Percentiles rank a stretch among this genome's conserved stretches.
phyloP scores from a whole-genome alignment of 2,888 invertebrate species.

The Bellardia bayeri region DNA sequence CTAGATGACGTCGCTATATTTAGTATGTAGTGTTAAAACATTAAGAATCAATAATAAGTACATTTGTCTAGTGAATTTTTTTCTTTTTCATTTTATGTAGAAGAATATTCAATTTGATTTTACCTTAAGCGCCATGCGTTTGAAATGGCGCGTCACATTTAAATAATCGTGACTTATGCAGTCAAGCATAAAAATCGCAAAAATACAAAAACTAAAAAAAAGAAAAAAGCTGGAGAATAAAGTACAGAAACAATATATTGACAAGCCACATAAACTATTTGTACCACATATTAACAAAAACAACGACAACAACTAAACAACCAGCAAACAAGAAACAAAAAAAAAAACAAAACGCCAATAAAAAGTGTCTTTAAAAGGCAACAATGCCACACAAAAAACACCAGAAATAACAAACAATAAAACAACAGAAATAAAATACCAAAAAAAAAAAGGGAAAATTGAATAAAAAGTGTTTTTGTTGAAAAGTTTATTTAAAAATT shows the following conservation, averaged over 20 bases:
- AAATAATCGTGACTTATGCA: slow-evolving; percentile 76
- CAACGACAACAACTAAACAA: background rate
- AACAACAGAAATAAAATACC: slow-evolving; percentile 4
- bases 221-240: slow-evolving; percentile 33
- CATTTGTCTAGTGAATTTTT: slow-evolving; percentile 28
- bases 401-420: too few relatives aligned
- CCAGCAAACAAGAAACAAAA: background rate
- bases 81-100: slow-evolving; percentile 41
- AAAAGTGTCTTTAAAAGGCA: slow-evolving; percentile 35
- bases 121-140: slow-evolving; percentile 73
- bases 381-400: slow-evolving; percentile 49
- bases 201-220: slow-evolving; percentile 22
- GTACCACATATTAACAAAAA: slow-evolving; percentile 40
- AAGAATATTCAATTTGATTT: slow-evolving; percentile 60
- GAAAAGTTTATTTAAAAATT: background rate
- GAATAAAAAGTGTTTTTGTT: slow-evolving; percentile 41
- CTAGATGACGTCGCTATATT: slow-evolving; percentile 32
- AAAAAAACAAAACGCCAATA: slow-evolving; percentile 12
- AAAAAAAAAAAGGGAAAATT: slow-evolving; percentile 46
- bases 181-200: slow-evolving; percentile 73
- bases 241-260: slow-evolving; percentile 39
- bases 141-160: slow-evolving; percentile 73
- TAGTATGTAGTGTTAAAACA: slow-evolving; percentile 64
- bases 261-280: slow-evolving; percentile 63
- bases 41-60: slow-evolving; percentile 47